A percentile compares a stretch with the other conserved stretches of the same genome.
Evolutionary conservation across 2,888 invertebrate genomes (phyloP).

Genomic region (Pristionchus exspectatus): DNA sequence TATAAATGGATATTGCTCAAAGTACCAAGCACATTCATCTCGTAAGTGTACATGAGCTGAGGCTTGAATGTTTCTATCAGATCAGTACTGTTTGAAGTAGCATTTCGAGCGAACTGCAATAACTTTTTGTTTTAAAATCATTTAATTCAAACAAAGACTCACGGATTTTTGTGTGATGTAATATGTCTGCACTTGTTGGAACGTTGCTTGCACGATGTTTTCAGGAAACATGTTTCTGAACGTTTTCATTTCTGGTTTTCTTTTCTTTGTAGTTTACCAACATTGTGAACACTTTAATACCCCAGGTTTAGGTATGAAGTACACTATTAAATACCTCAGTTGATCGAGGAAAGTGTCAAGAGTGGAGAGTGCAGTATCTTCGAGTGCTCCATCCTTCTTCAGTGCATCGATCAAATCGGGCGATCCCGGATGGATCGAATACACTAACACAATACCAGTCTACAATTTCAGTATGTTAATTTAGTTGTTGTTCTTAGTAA

Average conservation of each 20-base stretch:
- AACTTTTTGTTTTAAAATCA: background rate
- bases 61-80: conserved; percentile 68
- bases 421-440: conserved; percentile 84
- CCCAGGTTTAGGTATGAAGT: background rate
- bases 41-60: conserved; percentile 81
- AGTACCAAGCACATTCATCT: conserved; percentile 85
- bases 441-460: conserved; percentile 84
- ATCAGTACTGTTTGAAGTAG: conserved; percentile 63
- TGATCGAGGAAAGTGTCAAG: conserved; percentile 92
- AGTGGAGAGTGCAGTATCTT: conserved; percentile 78
- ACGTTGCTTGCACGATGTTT: conserved; percentile 89
- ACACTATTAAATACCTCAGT: conserved; percentile 84
- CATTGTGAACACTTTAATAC: too few species aligned
- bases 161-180: conserved; percentile 71
- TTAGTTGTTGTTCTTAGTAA: too few species aligned
- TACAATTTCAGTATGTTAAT: conserved; percentile 56
- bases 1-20: background rate
- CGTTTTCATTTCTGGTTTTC: background rate
- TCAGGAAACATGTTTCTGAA: conserved; percentile 92
- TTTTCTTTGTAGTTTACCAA: background rate
- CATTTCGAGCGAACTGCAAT: conserved; percentile 57
- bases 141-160: background rate
- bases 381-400: conserved; percentile 75
- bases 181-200: conserved; percentile 78
- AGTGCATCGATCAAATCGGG: conserved; percentile 79